Evolutionary conservation across 2,113 vertebrate genomes (phyloP).

Genomic region (Xyliphius kryptos): DNA sequence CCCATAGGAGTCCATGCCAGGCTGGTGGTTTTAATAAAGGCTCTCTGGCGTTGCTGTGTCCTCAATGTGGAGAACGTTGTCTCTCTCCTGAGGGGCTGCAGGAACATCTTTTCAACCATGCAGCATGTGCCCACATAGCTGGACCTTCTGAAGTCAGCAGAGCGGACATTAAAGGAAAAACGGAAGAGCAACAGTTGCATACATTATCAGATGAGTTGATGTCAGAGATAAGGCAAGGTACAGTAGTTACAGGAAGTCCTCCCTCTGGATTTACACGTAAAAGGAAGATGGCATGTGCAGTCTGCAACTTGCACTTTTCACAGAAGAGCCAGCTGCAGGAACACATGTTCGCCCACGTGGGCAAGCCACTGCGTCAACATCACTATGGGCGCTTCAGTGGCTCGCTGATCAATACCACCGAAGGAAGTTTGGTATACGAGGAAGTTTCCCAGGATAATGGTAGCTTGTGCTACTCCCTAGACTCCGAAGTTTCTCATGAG

Average conservation of each 20-base stretch:
- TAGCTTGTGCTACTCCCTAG: no score
- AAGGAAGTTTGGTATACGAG: no score
- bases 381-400: conserved; percentile 75
- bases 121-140: conserved; percentile 72
- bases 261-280: conserved; percentile 76
- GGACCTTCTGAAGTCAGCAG: conserved; percentile 52
- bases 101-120: conserved; percentile 84
- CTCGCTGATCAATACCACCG: conserved; percentile 65
- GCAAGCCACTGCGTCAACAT: conserved; percentile 73
- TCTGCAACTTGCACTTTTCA: conserved; percentile 81
- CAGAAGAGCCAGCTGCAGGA: conserved; percentile 88
- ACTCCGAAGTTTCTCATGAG: no score
- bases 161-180: conserved; percentile 51
- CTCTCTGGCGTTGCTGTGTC: conserved; percentile 72
- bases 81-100: conserved; percentile 73
- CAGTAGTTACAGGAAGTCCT: conserved; percentile 39
- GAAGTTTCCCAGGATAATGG: conserved; percentile 81
- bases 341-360: conserved; percentile 88
- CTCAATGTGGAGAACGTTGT: conserved; percentile 87
- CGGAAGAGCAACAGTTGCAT: conserved; percentile 61
- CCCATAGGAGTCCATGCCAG: conserved; percentile 53
- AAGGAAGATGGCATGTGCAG: conserved; percentile 81
- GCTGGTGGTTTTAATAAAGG: conserved; percentile 60
- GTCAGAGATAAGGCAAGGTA: conserved; percentile 74
- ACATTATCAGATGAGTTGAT: conserved; percentile 77